A percentile compares a stretch with the other conserved stretches of the same genome.
Evolutionary conservation across 1,140 invertebrate genomes (phyloP).

Genomic region (Centruroides vittatus): DNA sequence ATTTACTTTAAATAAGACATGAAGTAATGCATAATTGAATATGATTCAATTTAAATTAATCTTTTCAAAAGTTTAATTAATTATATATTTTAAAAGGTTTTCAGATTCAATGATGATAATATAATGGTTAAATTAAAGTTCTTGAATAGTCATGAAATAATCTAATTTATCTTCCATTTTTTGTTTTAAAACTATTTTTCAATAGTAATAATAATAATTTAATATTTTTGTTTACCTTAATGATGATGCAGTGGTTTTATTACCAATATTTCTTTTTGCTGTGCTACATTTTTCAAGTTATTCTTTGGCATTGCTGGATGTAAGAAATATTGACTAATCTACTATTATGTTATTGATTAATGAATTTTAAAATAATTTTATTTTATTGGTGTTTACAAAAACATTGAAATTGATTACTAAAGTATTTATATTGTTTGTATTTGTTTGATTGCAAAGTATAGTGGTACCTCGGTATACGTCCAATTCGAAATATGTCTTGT

Average conservation of each 20-base stretch:
- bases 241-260: conserved; percentile 55
- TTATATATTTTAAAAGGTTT: too few species aligned
- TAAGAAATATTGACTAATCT: conserved; percentile 71
- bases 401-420: too few species aligned
- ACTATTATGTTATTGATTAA: conserved; percentile 74
- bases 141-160: background rate
- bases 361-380: conserved; percentile 37
- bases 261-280: conserved; percentile 79
- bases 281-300: conserved; percentile 53
- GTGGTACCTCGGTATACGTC: too few species aligned
- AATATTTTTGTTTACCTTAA: conserved; percentile 3
- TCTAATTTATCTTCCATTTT: background rate
- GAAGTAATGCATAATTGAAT: too few species aligned
- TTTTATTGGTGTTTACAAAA: too few species aligned
- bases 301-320: conserved; percentile 8
- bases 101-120: too few species aligned
- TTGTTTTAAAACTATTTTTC: background rate
- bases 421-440: too few species aligned
- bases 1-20: too few species aligned
- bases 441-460: too few species aligned
- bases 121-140: background rate
- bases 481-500: too few species aligned
- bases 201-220: background rate
- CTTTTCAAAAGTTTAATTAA: too few species aligned
- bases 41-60: too few species aligned